Base-by-base conservation (phyloP, 2,113 vertebrate species). In the Eulemur macaco region DNA sequence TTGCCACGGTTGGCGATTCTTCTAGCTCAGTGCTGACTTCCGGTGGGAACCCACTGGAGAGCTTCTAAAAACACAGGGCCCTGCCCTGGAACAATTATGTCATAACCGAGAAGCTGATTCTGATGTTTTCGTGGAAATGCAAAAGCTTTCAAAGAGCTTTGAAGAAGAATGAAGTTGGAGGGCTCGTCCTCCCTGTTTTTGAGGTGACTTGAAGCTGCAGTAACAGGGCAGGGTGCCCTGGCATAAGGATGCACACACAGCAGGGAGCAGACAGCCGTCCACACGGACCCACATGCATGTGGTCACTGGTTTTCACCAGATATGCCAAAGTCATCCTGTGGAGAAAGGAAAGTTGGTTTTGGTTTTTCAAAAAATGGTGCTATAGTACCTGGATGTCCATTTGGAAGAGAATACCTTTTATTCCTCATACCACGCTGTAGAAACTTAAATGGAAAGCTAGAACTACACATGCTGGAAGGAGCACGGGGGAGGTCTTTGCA, bases 341-440 rank as follows among this genome's bases (percentile, higher is more conserved):
- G 73, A 18, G 69, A 34, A 23, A 84, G 27, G 14, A 37, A 18
- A 76, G 52, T 31, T 58, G 47, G 4, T 73, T 7, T n/a, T 29
- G 37, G 25, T 42, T 34, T 37, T 50, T 29, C 12, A 20, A 50
- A 52, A 12, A 20, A 2, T n/a, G 31, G 27, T 50, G 27, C 17
- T 66, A 2, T 27, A 50, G 2, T 31, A 7, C 25, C 25, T 39
- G 13, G 45, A 0, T 27, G 8, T 18, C 13, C 7, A 2, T 47
- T 37, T 27, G 80, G 47, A 31, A 37, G 73, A 47, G 25, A n/a
- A 47, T 15, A 50, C 42, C 3, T 20, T 25, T 85, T 45, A 8
- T 20, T 34, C 6, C 3, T 58, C 23, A 14, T 5, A 8, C 39
- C 21, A 4, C 6, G 0, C 8, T 34, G 0, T 76, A 4, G 29